Evolutionary conservation across 1,140 invertebrate genomes (phyloP), one percentile per base, ranked within the genome.

Genomic region (Tachypleus tridentatus): DNA sequence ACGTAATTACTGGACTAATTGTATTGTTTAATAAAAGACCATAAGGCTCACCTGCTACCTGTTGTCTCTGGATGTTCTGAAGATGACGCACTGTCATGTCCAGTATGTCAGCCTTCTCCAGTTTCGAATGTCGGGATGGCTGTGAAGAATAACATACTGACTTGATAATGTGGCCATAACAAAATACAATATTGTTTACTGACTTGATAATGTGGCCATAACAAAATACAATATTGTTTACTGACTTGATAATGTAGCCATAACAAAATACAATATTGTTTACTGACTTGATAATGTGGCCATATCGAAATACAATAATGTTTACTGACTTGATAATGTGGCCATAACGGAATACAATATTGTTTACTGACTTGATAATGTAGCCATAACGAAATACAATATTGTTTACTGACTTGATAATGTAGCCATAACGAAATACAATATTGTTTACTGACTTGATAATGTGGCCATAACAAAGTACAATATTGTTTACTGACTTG

Each of bases 81-180:
- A 97, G 80, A 73, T 95, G 91, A 70, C 88, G 84, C 11, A 97
- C 93, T 1, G 94, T 96, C 76, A 97, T 80, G 76, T 98, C 94
- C 68, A 97, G 81, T 73, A 98, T 95, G 77, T 97, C 94, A 10
- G 94, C 93, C 76, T 98, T 98, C 78, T 98, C 95, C 75, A 97
- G 78, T 74, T 97, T 95, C 60, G 89, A 87, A 70, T 77, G 78
- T n/a, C 76, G 70, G 11, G 67, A 69, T 1, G 67, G 67, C 67
- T 69, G 48, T 4, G 65, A 63, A 53, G 11, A 59, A 62, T 62
- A 53, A 64, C 57, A 48, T 48, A 53, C 3, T 29, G 4, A 11
- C 60, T 52, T 5, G n/a, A 29, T 48, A 49, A 29, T 4, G 58
- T 50, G 29, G 47, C 8, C 3, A n/a, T 47, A 4, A 60, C 3